Conservation (phyloP, 2,113 vertebrate species). For the Scopus umbretta region DNA sequence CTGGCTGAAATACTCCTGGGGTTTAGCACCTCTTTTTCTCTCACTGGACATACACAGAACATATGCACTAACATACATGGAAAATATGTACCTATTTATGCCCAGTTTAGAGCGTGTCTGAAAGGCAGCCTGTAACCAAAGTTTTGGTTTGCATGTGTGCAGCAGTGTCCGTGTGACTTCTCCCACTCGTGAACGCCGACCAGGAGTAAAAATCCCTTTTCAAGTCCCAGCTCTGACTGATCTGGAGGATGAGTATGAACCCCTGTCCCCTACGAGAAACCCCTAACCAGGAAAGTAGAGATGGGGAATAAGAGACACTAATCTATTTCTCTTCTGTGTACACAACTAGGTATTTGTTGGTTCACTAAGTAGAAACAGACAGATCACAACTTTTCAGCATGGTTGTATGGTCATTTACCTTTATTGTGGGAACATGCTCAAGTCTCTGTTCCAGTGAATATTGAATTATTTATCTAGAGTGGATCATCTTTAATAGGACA, state of each 20-base stretch:
- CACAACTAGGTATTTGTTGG: background rate
- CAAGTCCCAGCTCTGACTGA: background rate
- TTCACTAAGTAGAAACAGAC: background rate
- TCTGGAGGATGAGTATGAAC: background rate
- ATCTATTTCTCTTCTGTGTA: background rate
- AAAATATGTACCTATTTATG: background rate
- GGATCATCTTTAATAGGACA: conserved; percentile 23
- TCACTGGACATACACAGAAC: background rate
- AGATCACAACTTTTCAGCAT: background rate
- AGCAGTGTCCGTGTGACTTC: background rate
- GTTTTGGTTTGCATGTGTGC: background rate
- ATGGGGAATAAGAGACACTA: background rate
- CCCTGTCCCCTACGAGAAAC: background rate
- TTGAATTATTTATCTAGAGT: conserved; percentile 25
- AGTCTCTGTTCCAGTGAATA: conserved; percentile 6
- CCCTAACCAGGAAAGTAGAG: background rate
- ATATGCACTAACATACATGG: background rate
- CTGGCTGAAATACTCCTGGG: background rate
- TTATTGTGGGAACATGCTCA: conserved; percentile 26
- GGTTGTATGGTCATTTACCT: background rate
- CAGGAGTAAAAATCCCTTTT: background rate
- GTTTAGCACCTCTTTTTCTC: background rate
- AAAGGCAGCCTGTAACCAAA: background rate
- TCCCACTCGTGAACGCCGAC: background rate
- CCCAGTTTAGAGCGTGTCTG: background rate